Base-by-base conservation (phyloP, 2,113 vertebrate genomes). In the Sinocyclocheilus rhinocerous region DNA sequence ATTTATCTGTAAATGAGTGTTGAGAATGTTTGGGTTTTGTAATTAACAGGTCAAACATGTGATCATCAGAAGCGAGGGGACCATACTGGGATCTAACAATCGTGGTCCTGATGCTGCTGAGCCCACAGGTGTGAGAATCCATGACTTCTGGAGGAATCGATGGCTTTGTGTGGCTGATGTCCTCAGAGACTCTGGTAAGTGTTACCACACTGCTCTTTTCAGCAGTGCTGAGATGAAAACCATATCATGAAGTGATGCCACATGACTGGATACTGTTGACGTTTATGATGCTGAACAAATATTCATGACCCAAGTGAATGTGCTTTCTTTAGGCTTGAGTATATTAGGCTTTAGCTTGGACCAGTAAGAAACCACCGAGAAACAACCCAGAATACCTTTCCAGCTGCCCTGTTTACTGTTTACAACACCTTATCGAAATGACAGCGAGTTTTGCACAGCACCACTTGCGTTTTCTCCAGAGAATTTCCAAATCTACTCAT, bases 131-230 rank as follows among this genome's bases (percentile, higher is more conserved):
- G n/a, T n/a, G n/a, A n/a, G n/a, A n/a, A n/a, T n/a, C n/a, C n/a
- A n/a, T n/a, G n/a, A n/a, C n/a, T n/a, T n/a, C n/a, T n/a, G 63
- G 24, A 29, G 12, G 12, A 29, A 67, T 26, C 13, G 12, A 29
- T 67, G 11, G 63, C 63, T 26, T 67, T 29, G 11, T 67, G 63
- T 67, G 24, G 63, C 26, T 26, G 63, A 67, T 67, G n/a, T 67
- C 63, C 26, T 67, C 63, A 67, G 63, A 67, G 63, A 67, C n/a
- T 67, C 63, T 67, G n/a, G 63, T 67, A 67, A 67, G 63, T 29
- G 11, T 67, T 67, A 29, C 57, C 57, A 9, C 20, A 22, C 57
- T 8, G 55, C 18, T 8, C 18, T 59, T 59, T 59, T 59, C 20
- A 59, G 55, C 55, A 59, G 55, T 6, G 2, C 20, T 59, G 6